These are phyloP conservation scores for Alethe castanea DNA, from an alignment of 2,113 vertebrate genomes.

Conservation along the genomic window DNA sequence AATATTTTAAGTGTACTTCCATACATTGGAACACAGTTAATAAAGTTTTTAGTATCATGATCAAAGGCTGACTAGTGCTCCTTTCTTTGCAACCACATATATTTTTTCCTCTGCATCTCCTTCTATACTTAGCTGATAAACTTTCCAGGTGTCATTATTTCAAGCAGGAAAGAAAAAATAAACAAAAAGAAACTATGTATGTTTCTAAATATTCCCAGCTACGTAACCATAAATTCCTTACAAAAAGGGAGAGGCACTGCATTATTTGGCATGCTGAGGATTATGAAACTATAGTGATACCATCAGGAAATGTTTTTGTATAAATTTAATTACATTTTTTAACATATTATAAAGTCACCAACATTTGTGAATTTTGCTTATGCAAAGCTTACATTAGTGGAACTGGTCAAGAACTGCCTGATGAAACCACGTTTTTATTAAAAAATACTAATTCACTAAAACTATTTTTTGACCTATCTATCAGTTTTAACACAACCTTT, in stretches of 20 bases:
- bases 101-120: not conserved
- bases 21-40: not conserved
- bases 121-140: not conserved
- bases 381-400: not conserved
- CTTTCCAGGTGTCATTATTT: not conserved
- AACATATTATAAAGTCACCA: not conserved
- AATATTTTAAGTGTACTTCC: not conserved
- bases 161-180: not conserved
- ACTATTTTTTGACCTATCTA: not conserved
- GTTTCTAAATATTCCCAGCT: not conserved
- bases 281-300: not conserved
- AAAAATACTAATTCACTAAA: not conserved
- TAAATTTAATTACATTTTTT: not conserved
- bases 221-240: not conserved
- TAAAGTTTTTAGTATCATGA: not conserved
- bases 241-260: not conserved
- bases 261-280: not conserved
- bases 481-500: not conserved
- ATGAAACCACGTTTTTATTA: not conserved
- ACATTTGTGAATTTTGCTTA: not conserved
- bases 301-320: not conserved
- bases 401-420: not conserved
- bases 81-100: not conserved
- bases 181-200: not conserved
- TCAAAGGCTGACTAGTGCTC: not conserved